Base-by-base conservation (phyloP, 2,888 invertebrate genomes). In the Isotomurus palustris region DNA sequence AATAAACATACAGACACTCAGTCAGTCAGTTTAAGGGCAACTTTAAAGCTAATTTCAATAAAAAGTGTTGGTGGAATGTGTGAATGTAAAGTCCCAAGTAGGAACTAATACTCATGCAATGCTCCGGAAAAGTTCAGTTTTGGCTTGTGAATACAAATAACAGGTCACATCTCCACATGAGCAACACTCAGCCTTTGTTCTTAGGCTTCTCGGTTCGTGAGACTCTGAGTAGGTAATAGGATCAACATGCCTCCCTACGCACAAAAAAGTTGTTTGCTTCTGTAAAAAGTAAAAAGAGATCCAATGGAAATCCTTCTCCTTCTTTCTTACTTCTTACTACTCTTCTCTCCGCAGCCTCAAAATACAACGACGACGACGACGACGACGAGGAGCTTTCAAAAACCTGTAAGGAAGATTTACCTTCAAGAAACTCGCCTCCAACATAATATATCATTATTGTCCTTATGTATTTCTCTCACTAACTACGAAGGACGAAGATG, bases 241-340 rank as follows among this genome's bases (percentile, higher is more conserved):
- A 56, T 56, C 50, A 56, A 56, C 28, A 51, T 36, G 51, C 27
- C 40, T 50, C 17, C 49, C n/a, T 44, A 38, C 25, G 19, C 40
- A 50, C 25, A 50, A 50, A 45, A 45, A 50, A 50, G 50, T 50
- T 50, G 50, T 50, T 50, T 50, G 50, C 50, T 50, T 50, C 50
- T 50, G 50, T 38, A n/a, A n/a, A n/a, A n/a, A n/a, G n/a, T 50
- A 21, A 21, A 21, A 21, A 32, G 49, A 49, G 43, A 43, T 43
- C 43, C 21, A 17, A 29, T 19, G 48, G 48, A 35, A 49, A 50
- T 50, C 12, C 24, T 24, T 12, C 43, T 14, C 43, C 43, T 43
- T 22, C 22, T 24, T 22, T 21, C 22, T 22, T 24, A n/a, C n/a
- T n/a, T n/a, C n/a, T n/a, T n/a, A n/a, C n/a, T n/a, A n/a, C n/a